Conservation (phyloP, 2,113 vertebrate species). For the Alligator mississippiensis region DNA sequence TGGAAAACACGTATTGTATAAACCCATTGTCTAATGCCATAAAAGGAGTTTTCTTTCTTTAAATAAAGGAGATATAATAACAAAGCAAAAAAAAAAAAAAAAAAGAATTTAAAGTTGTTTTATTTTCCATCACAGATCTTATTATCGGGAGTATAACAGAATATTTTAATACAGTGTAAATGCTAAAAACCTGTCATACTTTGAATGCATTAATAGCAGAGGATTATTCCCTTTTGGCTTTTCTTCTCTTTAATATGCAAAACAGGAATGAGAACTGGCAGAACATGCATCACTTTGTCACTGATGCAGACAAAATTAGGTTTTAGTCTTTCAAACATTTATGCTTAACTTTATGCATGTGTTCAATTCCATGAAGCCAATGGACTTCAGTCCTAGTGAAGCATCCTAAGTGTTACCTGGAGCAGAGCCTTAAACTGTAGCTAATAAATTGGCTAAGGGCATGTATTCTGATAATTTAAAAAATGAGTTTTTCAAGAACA, state of each 20-base stretch:
- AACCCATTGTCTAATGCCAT: background rate
- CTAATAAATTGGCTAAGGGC: background rate
- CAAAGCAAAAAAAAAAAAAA: background rate
- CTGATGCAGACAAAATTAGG: background rate
- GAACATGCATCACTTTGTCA: background rate
- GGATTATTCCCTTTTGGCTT: background rate
- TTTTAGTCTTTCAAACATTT: background rate
- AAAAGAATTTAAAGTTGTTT: background rate
- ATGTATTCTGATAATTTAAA: background rate
- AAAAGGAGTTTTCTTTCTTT: slow-evolving; percentile 29
- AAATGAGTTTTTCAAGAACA: background rate
- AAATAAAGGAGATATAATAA: background rate
- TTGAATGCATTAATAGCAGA: background rate
- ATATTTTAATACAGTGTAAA: background rate
- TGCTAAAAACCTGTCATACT: background rate
- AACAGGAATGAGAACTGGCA: background rate
- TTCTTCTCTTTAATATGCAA: background rate
- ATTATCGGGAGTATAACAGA: background rate
- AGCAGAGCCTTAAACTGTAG: background rate
- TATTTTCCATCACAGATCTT: background rate
- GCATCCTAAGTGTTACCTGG: background rate
- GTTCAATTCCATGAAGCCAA: background rate
- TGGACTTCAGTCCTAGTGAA: background rate
- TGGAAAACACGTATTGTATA: background rate
- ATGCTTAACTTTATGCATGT: background rate